Conservation (phyloP, 2,888 invertebrate species). For the Oligia fasciuncula region DNA sequence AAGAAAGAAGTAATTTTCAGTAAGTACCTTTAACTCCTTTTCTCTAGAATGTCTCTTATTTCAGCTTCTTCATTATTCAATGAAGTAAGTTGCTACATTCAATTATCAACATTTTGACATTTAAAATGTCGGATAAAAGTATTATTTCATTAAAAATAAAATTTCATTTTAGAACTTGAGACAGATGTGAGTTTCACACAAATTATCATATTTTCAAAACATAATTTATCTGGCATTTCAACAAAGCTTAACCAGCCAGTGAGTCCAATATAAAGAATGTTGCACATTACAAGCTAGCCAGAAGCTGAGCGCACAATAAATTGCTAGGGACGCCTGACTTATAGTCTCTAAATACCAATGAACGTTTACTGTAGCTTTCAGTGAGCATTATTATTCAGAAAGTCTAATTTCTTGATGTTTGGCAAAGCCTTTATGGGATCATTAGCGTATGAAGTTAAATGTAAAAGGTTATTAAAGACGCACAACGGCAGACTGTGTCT, state of each 20-base stretch:
- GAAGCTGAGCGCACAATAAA: conserved; percentile 6
- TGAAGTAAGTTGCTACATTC: not conserved
- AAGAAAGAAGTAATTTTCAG: not conserved
- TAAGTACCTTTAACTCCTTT: not conserved
- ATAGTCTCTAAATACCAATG: conserved; percentile 27
- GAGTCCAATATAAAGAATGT: conserved; percentile 41
- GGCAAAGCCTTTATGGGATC: not conserved
- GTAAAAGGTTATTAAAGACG: not conserved
- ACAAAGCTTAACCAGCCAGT: not conserved
- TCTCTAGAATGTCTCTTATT: not conserved
- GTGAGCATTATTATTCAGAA: conserved; percentile 13
- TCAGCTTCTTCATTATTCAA: not conserved
- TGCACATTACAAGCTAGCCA: conserved; percentile 27
- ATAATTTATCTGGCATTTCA: not conserved
- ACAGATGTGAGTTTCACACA: not conserved
- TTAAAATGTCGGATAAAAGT: not conserved
- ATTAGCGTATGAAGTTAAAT: conserved; percentile 9
- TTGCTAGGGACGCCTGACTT: not conserved
- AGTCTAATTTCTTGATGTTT: not conserved
- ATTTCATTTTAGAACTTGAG: not conserved
- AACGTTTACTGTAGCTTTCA: conserved; percentile 28
- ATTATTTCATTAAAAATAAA: not conserved
- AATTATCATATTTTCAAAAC: not conserved
- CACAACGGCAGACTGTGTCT: not conserved
- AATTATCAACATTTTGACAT: not conserved